Evolutionary conservation across 2,113 vertebrate genomes (phyloP), one percentile per base, ranked within the genome.

Genomic region (Entelurus aequoreus): DNA sequence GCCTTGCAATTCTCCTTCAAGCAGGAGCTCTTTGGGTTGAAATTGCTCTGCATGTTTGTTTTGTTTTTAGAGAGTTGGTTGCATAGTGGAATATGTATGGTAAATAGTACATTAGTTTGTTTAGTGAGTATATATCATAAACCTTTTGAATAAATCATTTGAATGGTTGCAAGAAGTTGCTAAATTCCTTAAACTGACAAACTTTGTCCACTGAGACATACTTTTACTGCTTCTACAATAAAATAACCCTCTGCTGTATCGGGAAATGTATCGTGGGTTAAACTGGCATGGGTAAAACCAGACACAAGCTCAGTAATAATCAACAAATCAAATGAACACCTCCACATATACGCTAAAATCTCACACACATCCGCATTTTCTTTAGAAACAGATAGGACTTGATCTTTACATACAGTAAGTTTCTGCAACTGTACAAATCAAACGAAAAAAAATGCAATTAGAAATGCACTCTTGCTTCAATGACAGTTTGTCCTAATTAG

Each of bases 391-490:
- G 54, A 54, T 4, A 15, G 59, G 66, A 50, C 62, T 48, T 36
- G 59, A 19, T 46, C 9, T 9, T 52, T 52, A 37, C 49, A 73
- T 50, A 28, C 4, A 28, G 28, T 49, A 75, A 53, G 57, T 59
- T 66, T 54, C 48, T 69, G 37, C 12, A 54, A 60, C n/a, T 67
- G 15, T 13, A 5, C 36, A 68, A 79, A 56, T 53, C 59, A 65
- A 35, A 42, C 68, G 62, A 56, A 46, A 46, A 62, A 49, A 58
- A 69, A 81, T 64, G 59, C 51, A 84, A 77, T 78, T 78, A 73
- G 77, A 80, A 71, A 4, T 0, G 5, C 69, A 73, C 63, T 73
- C 73, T 73, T 80, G 66, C 60, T 47, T 71, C 69, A 76, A 69
- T 72, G 62, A 70, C 65, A 73, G 13, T n/a, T 42, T 54, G 52